Conservation (phyloP, 2,797 vertebrate genomes). For the Leuciscus waleckii region DNA sequence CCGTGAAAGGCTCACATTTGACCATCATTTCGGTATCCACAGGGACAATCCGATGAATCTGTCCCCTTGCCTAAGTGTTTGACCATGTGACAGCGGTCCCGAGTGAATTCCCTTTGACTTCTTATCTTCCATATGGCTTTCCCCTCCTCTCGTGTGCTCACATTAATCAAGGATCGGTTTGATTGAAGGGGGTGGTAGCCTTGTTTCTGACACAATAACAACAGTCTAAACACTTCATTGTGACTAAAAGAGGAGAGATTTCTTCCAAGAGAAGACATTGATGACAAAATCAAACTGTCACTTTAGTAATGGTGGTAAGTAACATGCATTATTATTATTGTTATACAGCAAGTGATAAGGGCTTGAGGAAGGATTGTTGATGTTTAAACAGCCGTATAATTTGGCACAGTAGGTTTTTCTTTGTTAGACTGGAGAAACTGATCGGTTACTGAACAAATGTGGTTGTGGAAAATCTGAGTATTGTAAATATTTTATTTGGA, state of each 20-base stretch:
- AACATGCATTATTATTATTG: background rate
- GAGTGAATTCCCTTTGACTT: conserved; percentile 31
- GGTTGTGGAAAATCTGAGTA: background rate
- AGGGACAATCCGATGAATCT: conserved; percentile 47
- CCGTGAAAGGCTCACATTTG: conserved; percentile 4
- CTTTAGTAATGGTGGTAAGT: background rate
- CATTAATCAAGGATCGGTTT: conserved; percentile 41
- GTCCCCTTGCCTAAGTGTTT: background rate
- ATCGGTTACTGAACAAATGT: background rate
- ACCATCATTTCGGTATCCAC: conserved; percentile 42
- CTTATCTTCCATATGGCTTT: conserved; percentile 18
- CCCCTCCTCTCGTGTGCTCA: conserved; percentile 30
- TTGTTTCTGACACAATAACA: conserved; percentile 55
- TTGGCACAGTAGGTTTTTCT: background rate
- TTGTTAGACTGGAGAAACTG: background rate
- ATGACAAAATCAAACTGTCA: background rate
- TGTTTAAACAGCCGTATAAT: conserved; percentile 18
- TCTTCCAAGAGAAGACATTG: conserved; percentile 63
- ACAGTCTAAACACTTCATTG: conserved; percentile 71
- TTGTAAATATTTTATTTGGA: background rate
- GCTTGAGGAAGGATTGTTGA: background rate
- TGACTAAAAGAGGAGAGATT: conserved; percentile 70
- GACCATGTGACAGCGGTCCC: conserved; percentile 33
- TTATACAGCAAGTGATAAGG: conserved; percentile 3
- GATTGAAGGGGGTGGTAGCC: conserved; percentile 69